phyloP scores from a whole-genome alignment of 2,888 invertebrate species.

The Rhagonycha lutea region DNA sequence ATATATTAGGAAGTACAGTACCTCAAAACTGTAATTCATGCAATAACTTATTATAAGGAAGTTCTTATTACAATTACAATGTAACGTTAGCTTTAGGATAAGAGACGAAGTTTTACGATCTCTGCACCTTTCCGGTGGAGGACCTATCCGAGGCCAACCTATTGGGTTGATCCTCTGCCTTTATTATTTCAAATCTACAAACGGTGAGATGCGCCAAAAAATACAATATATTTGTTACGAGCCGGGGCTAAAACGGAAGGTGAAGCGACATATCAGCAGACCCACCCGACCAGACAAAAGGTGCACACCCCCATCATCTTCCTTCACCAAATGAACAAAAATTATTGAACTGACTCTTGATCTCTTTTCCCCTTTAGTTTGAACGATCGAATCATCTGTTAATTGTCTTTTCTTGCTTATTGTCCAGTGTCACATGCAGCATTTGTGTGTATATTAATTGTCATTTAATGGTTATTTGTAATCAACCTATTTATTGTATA shows the following conservation, averaged over 20 bases:
- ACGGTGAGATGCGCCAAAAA: constrained; percentile 33
- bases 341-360: constrained; percentile 50
- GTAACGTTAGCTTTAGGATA: constrained; percentile 57
- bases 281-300: constrained; percentile 39
- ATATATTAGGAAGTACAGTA: constrained; percentile 59
- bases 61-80: constrained; percentile 58
- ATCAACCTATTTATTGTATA: constrained; percentile 53
- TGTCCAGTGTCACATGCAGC: constrained; percentile 57
- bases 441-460: constrained; percentile 55
- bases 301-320: constrained; percentile 34
- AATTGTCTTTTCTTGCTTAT: constrained; percentile 53
- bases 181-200: constrained; percentile 40
- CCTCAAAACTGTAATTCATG: constrained; percentile 61
- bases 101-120: constrained; percentile 55
- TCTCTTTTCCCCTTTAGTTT: constrained; percentile 46
- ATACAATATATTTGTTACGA: constrained; percentile 19
- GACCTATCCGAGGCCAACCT: constrained; percentile 38
- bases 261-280: constrained; percentile 53
- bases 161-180: constrained; percentile 40
- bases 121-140: constrained; percentile 43
- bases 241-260: constrained; percentile 40
- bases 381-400: constrained; percentile 42
- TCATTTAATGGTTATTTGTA: constrained; percentile 56
- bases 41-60: constrained; percentile 60
- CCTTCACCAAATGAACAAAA: constrained; percentile 25